A percentile compares a stretch with the other conserved stretches of the same genome.
Evolutionary conservation across 2,113 vertebrate species (phyloP).

Genomic region (Vombatus ursinus): DNA sequence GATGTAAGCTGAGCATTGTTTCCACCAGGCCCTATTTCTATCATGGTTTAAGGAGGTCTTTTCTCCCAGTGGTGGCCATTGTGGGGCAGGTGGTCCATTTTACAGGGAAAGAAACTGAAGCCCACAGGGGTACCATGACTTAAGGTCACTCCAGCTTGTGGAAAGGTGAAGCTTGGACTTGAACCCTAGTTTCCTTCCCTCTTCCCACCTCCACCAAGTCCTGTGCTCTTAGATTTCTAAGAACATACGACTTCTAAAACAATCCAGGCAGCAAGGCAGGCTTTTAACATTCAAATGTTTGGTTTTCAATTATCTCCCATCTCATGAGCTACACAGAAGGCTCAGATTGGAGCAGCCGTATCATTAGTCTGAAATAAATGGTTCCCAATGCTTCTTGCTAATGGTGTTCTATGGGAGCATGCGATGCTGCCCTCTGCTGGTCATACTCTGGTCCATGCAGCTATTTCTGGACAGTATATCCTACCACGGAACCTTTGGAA

Average conservation of each 20-base stretch:
- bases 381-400: neutral
- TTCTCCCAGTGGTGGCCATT: no score
- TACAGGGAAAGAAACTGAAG: neutral
- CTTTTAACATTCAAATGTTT: neutral
- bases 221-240: neutral
- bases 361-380: neutral
- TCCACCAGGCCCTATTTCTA: neutral
- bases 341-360: neutral
- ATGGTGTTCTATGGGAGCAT: neutral
- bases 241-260: neutral
- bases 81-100: neutral
- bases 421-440: constrained; percentile 59
- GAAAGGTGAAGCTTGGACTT: neutral
- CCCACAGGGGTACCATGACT: neutral
- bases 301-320: neutral
- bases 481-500: neutral
- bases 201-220: neutral
- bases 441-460: neutral
- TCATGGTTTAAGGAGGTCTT: neutral
- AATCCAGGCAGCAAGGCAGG: neutral
- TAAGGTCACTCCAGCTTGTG: neutral
- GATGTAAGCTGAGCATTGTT: neutral
- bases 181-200: neutral
- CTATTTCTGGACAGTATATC: neutral
- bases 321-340: neutral